Evolutionary conservation across 2,888 invertebrate species (phyloP).

Genomic region (Athetis lepigone): DNA sequence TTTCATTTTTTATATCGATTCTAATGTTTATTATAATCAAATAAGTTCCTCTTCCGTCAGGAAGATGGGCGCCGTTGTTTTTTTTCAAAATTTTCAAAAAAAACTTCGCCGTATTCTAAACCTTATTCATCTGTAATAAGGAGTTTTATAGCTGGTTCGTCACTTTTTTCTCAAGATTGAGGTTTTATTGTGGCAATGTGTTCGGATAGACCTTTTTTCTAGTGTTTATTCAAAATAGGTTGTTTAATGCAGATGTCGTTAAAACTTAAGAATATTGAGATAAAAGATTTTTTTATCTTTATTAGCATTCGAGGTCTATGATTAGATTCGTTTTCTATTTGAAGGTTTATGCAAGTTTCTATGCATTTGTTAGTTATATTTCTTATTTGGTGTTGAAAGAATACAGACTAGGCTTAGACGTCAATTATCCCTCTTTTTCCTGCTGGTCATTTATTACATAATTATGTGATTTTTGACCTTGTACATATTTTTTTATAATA

Average conservation of each 20-base stretch:
- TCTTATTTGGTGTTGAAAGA: neutral
- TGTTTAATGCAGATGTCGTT: slow-evolving; percentile 84
- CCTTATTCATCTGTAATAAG: slow-evolving; percentile 65
- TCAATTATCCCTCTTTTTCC: too few relatives aligned
- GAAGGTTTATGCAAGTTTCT: slow-evolving; percentile 5
- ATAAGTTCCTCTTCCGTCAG: slow-evolving; percentile 89
- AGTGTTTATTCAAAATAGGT: slow-evolving; percentile 79
- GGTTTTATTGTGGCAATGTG: slow-evolving; percentile 84
- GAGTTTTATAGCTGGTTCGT: slow-evolving; percentile 12
- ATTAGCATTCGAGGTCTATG: neutral
- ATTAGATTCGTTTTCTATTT: slow-evolving; percentile 12
- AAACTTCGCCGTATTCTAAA: slow-evolving; percentile 50
- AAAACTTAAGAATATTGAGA: slow-evolving; percentile 56
- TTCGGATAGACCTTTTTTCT: slow-evolving; percentile 76
- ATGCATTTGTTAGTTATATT: slow-evolving; percentile 4
- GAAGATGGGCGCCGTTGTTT: slow-evolving; percentile 86
- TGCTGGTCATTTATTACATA: too few relatives aligned
- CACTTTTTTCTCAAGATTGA: slow-evolving; percentile 60
- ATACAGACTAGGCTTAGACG: too few relatives aligned
- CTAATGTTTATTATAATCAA: slow-evolving; percentile 89
- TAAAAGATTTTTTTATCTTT: slow-evolving; percentile 45
- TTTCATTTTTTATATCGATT: slow-evolving; percentile 78
- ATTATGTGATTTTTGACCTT: too few relatives aligned
- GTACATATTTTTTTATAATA: too few relatives aligned
- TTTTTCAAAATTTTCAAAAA: slow-evolving; percentile 72